Evolutionary conservation across 2,797 vertebrate species (phyloP).

Genomic region (Rhinophrynus dorsalis): DNA sequence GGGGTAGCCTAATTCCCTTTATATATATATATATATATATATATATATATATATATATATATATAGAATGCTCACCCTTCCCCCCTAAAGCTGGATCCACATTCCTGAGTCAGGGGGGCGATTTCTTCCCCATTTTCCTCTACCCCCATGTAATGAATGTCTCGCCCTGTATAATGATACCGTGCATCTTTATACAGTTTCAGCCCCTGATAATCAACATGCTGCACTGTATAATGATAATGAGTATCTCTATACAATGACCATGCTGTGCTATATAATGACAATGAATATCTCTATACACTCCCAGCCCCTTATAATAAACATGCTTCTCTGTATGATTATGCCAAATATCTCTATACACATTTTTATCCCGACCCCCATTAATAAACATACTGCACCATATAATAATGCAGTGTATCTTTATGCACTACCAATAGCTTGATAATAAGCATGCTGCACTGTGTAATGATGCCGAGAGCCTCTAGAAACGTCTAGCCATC

Average conservation of each 20-base stretch:
- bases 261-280: conserved; percentile 22
- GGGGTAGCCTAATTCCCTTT: conserved; percentile 31
- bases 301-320: conserved; percentile 40
- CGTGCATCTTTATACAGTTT: conserved; percentile 18
- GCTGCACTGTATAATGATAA: conserved; percentile 15
- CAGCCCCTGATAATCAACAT: conserved; percentile 35
- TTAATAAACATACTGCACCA: conserved; percentile 26
- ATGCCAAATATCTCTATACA: conserved; percentile 26
- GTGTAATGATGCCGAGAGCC: conserved; percentile 35
- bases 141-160: conserved; percentile 27
- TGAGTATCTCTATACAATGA: conserved; percentile 12
- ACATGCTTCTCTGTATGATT: conserved; percentile 39
- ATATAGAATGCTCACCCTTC: conserved; percentile 45
- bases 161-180: conserved; percentile 26
- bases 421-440: conserved; percentile 44
- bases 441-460: conserved; percentile 47
- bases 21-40: too few relatives aligned
- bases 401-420: conserved; percentile 43
- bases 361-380: conserved; percentile 3
- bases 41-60: too few relatives aligned
- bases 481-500: conserved; percentile 36
- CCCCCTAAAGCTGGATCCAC: conserved; percentile 49
- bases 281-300: conserved; percentile 44
- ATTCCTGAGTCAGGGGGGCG: conserved; percentile 49
- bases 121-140: conserved; percentile 24